Conservation (phyloP, 2,888 invertebrate species). For the Ectemnius lituratus region DNA sequence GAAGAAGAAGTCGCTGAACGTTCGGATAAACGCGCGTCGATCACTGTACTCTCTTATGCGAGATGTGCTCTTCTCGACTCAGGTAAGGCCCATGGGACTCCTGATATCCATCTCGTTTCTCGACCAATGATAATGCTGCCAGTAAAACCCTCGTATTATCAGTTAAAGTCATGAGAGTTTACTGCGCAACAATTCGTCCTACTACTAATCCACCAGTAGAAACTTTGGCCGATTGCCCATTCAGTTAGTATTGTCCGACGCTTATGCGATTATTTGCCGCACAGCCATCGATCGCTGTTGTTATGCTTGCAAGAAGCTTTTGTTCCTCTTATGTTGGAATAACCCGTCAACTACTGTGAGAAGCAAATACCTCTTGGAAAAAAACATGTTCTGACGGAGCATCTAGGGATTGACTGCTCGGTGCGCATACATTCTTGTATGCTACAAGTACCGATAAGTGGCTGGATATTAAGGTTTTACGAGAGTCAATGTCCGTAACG, state of each 20-base stretch:
- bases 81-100: conserved; percentile 1
- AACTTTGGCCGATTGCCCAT: too few species aligned
- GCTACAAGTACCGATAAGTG: not conserved
- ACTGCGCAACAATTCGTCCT: too few species aligned
- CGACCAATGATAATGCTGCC: too few species aligned
- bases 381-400: not conserved
- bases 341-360: too few species aligned
- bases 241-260: too few species aligned
- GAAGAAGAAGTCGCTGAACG: conserved; percentile 17
- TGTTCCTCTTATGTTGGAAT: too few species aligned
- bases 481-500: conserved; percentile 36
- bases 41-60: conserved; percentile 23
- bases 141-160: too few species aligned
- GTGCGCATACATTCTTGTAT: not conserved
- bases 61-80: not conserved
- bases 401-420: not conserved
- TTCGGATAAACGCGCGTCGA: not conserved
- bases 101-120: not conserved
- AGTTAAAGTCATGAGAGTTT: too few species aligned
- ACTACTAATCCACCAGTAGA: too few species aligned
- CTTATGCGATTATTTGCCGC: too few species aligned
- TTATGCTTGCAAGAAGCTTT: too few species aligned
- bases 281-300: too few species aligned
- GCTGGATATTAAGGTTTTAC: conserved; percentile 31
- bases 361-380: not conserved